Base-by-base conservation (phyloP, 1,140 invertebrate species). In the Drosophila pandora region DNA sequence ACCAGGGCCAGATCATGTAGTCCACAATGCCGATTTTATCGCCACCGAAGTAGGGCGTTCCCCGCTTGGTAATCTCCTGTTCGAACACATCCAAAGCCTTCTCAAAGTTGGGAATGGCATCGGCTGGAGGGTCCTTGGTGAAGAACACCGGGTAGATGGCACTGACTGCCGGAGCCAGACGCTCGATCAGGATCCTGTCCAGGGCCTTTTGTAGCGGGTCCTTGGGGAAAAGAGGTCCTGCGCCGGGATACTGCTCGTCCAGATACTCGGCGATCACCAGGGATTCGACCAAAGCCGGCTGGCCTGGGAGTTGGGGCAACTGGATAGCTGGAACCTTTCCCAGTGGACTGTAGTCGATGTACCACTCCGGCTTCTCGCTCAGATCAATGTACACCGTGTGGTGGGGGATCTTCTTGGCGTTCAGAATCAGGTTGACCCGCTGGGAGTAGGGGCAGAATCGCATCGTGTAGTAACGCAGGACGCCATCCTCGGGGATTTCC, bases 1-100 rank as follows among this genome's bases (percentile, higher is more conserved):
- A 95, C 96, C 96, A 97, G 2, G 97, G 96, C 96, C 96, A 97
- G 60, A 97, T 96, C 96, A 97, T 97, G 59, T 96, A 95, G 90
- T 97, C 96, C n/a, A 95, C 93, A 93, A 96, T 96, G n/a, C 96
- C 96, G 4, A 96, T 96, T 60, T 94, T 92, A 8, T 91, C 80
- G 43, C 96, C 96, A 69, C 93, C 93, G 80, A 96, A 95, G 80
- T 95, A 97, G n/a, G 92, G 92, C 3, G 94, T 95, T 43, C 93
- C 83, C 4, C 83, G 67, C 39, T 71, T 64, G 8, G 21, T 61
- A 4, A 97, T 77, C 87, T 96, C 96, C 55, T 92, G 93, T 79
- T 96, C 95, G 63, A 96, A 94, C 1, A 93, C 74, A 78, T 94
- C 93, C 23, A 97, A 87, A 2, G 93, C 94, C 48, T 92, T 93